Percentiles rank a stretch among this genome's conserved stretches.
Evolutionary conservation across 1,140 invertebrate genomes (phyloP).

Genomic region (Lerema accius): DNA sequence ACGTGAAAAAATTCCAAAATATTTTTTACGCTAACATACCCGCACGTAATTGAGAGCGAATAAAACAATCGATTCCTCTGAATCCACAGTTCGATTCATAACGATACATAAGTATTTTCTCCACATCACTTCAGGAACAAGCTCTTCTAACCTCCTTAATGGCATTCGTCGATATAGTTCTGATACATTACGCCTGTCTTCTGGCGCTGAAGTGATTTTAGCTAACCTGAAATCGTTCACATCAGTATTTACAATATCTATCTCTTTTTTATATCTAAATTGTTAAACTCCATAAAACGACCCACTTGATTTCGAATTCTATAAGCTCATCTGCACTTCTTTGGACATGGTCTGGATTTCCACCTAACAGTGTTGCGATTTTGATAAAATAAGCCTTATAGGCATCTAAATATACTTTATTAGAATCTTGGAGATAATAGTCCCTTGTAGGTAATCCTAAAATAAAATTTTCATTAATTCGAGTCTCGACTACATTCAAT

Average conservation of each 20-base stretch:
- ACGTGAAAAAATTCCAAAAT: not conserved
- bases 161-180: conserved; percentile 91
- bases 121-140: conserved; percentile 92
- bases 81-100: conserved; percentile 84
- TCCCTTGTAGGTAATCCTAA: conserved; percentile 91
- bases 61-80: conserved; percentile 87
- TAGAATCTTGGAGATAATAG: conserved; percentile 90
- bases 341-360: conserved; percentile 83
- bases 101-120: conserved; percentile 88
- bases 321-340: conserved; percentile 89
- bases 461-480: conserved; percentile 28
- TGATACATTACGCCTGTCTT: conserved; percentile 91
- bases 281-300: not conserved
- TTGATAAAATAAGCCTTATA: conserved; percentile 91
- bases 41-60: conserved; percentile 88
- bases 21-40: conserved; percentile 51
- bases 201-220: conserved; percentile 89
- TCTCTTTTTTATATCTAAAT: too few species aligned
- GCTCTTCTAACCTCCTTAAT: conserved; percentile 85
- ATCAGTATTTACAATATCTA: not conserved
- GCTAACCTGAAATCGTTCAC: conserved; percentile 80
- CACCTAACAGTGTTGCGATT: conserved; percentile 87
- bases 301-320: conserved; percentile 89
- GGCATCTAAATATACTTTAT: conserved; percentile 88
- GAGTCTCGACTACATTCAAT: not conserved